Evolutionary conservation across 2,888 invertebrate species (phyloP), one percentile per base, ranked within the genome.

Genomic region (Andricus quercusramuli): DNA sequence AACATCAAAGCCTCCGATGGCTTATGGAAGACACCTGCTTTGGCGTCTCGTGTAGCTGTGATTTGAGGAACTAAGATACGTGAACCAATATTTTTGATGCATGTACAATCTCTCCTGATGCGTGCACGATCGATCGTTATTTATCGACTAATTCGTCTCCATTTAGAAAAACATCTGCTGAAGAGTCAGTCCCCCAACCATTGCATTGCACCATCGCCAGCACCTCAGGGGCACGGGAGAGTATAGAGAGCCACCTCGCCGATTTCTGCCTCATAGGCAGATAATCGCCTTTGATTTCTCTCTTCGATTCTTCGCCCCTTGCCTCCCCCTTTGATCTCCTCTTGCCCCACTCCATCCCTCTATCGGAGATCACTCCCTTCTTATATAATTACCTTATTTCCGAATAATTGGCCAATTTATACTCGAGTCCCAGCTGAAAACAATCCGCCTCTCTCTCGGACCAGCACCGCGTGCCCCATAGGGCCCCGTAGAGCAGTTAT

Each of bases 321-420:
- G 85, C 85, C 84, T 82, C 80, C 82, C 82, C 84, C 84, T 82
- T 87, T 74, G 51, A 74, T 74, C 29, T 56, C 70, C 70, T 20
- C 70, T 56, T 32, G 87, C 87, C 86, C 87, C 84, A 79, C 85
- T 85, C 86, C 85, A 68, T 80, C 77, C 77, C 86, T 85, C 86
- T 90, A 91, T 92, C 91, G 89, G 89, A 91, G 91, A 92, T 91
- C 91, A 91, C 91, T 91, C 91, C 90, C 91, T 91, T 91, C 92
- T 92, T 92, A 92, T 92, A 92, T 92, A 92, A 92, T 92, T 92
- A 92, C 92, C 92, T 92, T 92, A 92, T 92, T 92, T 92, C 92
- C 92, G 92, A 92, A 91, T 92, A 92, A 92, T 92, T 92, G 92
- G 92, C 92, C 92, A 92, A 92, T 92, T 92, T 92, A 92, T 92